These are phyloP conservation scores for Sebastes nivosus DNA, from an alignment of 2,797 vertebrate genomes.

Conservation along the genomic window DNA sequence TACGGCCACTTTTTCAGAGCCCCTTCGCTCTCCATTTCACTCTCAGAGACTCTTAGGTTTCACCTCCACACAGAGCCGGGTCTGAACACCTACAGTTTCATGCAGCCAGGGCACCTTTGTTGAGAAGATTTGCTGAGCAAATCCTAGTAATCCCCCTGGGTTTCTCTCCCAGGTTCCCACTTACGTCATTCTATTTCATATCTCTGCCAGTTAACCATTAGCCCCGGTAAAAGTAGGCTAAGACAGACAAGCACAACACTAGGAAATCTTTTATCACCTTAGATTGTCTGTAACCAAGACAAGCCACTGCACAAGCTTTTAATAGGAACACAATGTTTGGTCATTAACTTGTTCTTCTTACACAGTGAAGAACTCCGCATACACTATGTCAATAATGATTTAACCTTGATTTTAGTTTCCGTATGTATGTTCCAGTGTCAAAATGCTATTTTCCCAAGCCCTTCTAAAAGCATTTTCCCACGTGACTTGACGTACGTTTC, in stretches of 20 bases:
- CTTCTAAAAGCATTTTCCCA: too few species aligned
- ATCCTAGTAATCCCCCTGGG: constrained; percentile 74
- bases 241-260: constrained; percentile 10
- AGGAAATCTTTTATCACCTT: constrained; percentile 39
- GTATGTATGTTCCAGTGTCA: too few species aligned
- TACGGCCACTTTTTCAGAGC: constrained; percentile 7
- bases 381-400: not conserved
- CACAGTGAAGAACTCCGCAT: not conserved
- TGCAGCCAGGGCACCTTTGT: constrained; percentile 68
- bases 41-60: constrained; percentile 47
- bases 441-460: too few species aligned
- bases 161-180: constrained; percentile 65
- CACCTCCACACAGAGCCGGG: constrained; percentile 35
- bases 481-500: too few species aligned
- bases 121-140: constrained; percentile 77
- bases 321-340: constrained; percentile 15
- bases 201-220: constrained; percentile 66
- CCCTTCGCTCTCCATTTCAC: constrained; percentile 22
- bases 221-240: constrained; percentile 34
- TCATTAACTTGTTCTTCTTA: constrained; percentile 25
- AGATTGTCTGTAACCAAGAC: constrained; percentile 24
- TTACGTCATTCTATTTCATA: constrained; percentile 65
- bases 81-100: constrained; percentile 58
- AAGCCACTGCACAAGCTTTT: constrained; percentile 1
- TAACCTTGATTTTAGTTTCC: not conserved